Conservation (phyloP, 2,113 vertebrate genomes). For the Raphicerus campestris region DNA sequence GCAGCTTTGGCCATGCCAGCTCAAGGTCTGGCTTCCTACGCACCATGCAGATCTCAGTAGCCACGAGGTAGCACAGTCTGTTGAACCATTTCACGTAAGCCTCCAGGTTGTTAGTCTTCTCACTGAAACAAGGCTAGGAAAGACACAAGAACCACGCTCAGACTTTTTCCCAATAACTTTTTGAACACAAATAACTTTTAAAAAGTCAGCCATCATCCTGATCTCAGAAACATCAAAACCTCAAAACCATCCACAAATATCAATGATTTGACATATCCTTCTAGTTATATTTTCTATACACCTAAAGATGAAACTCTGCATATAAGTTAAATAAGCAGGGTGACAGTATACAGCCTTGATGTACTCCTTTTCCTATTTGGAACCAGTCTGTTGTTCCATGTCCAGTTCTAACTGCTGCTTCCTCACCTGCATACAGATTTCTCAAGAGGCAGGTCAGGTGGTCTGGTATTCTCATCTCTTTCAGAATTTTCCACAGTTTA, state of each 20-base stretch:
- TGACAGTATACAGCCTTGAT: too few relatives aligned
- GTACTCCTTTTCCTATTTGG: too few relatives aligned
- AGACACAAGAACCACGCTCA: not conserved
- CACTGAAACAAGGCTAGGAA: constrained; percentile 88
- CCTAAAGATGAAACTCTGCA: not conserved
- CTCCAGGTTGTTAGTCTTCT: constrained; percentile 91
- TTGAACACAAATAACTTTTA: not conserved
- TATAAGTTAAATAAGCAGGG: too few relatives aligned
- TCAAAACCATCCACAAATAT: not conserved
- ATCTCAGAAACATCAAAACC: not conserved
- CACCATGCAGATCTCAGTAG: constrained; percentile 96
- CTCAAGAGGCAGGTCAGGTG: too few relatives aligned
- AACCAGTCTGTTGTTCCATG: too few relatives aligned
- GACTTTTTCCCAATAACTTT: not conserved
- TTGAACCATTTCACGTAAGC: constrained; percentile 97
- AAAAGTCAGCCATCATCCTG: not conserved
- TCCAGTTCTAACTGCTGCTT: too few relatives aligned
- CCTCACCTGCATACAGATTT: too few relatives aligned
- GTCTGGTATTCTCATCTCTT: too few relatives aligned
- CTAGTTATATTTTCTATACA: not conserved
- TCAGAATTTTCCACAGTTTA: too few relatives aligned
- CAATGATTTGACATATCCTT: not conserved
- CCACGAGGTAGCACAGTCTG: constrained; percentile 91
- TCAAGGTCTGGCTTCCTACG: not conserved
- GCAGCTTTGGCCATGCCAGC: not conserved